Evolutionary conservation across 2,888 invertebrate genomes (phyloP), one percentile per base, ranked within the genome.

Genomic region (Drosophila rellima): DNA sequence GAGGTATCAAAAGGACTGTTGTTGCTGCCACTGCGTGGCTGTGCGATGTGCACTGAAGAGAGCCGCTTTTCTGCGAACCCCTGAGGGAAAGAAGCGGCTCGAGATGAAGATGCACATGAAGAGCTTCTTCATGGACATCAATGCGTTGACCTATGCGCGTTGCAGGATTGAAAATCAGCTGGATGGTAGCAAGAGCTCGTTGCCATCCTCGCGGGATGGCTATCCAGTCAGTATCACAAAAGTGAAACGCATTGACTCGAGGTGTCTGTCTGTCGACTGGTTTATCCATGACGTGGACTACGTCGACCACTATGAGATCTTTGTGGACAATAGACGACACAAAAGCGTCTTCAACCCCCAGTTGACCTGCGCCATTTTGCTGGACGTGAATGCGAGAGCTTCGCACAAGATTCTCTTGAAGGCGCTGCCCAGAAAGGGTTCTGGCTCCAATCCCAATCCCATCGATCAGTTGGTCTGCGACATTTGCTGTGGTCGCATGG

Each of bases 101-200:
- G 29, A 78, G 42, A 18, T 80, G 65, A 80, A 82, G 42, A 18
- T 76, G 64, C 64, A 76, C 7, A 20, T 88, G 35, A 80, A 80
- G 35, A 74, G 68, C 52, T 55, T 87, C 26, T 62, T 88, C 13
- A 76, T 88, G 85, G 89, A 88, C 26, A 61, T 87, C 8, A 67
- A 61, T 39, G 78, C 82, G 0, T 52, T 88, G 50, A 39, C 78
- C 0, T 8, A 29, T 1, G 70, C 72, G 0, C 76, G 80, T 3
- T 29, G 40, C 2, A 31, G 40, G 7, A 42, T 84, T 7, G 37
- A 61, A 7, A 56, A 57, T 17, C 35, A 54, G 0, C 44, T 87
- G 6, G 11, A 70, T 13, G 78, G 76, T 4, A 48, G 5, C 4
- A 48, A 61, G 2, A 48, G 33, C 0, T 51, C 56, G 15, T 47